phyloP scores from a whole-genome alignment of 2,113 vertebrate genomes.

The Ariopsis seemanni region DNA sequence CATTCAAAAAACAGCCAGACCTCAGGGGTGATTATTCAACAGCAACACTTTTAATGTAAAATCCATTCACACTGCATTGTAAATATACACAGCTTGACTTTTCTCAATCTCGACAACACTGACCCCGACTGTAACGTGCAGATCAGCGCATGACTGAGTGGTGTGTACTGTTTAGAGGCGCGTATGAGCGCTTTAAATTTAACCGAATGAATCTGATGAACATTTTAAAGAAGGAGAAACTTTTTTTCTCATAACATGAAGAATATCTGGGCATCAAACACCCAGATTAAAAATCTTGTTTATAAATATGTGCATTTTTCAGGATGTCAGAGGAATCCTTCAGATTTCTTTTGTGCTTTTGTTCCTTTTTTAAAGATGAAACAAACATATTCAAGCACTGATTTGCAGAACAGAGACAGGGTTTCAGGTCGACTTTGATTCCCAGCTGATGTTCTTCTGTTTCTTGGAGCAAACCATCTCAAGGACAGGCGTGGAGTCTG shows the following conservation, averaged over 20 bases:
- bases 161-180: too few relatives aligned
- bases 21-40: background rate
- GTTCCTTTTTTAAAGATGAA: background rate
- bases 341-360: background rate
- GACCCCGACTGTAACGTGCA: background rate
- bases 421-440: background rate
- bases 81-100: background rate
- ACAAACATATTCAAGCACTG: background rate
- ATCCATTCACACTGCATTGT: background rate
- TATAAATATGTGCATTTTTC: background rate
- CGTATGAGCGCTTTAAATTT: background rate
- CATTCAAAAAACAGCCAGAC: background rate
- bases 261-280: background rate
- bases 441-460: background rate
- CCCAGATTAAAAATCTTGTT: background rate
- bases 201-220: background rate
- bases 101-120: background rate
- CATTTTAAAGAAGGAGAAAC: background rate
- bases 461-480: background rate
- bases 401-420: background rate
- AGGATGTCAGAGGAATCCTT: background rate
- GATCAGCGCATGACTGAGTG: background rate
- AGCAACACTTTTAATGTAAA: background rate
- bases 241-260: background rate
- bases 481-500: background rate